Evolutionary conservation across 2,888 invertebrate genomes (phyloP), one percentile per base, ranked within the genome.

Genomic region (Phaedon cochleariae): DNA sequence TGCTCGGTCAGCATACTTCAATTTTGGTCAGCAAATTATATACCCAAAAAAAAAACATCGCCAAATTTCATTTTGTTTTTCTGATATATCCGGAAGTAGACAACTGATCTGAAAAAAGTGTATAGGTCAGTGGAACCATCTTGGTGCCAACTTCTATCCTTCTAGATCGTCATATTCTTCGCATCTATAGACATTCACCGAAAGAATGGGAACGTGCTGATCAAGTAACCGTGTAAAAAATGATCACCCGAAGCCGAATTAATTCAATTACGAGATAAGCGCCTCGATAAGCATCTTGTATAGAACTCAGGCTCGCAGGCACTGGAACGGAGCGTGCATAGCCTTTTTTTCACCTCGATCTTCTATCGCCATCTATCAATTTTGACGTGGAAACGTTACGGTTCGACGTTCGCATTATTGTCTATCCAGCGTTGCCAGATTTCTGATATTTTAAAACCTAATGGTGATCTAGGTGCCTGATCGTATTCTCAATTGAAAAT

Each of bases 201-300:
- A n/a, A n/a, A n/a, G n/a, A n/a, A n/a, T 5, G 26, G 26, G 7
- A 3, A 26, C 2, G 12, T 34, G 5, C 34, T 2, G 34, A 4
- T 34, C 34, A 10, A 7, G 34, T 10, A 4, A 10, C 34, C 34
- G 2, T 10, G 12, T 34, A 2, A 12, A 34, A 12, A 34, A 34
- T 10, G 10, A 34, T 34, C 3, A 57, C 57, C 62, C 41, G 17
- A 17, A 31, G 48, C 51, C 22, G 37, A 48, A 55, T 55, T 55
- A 49, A 59, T 63, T 63, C 63, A 63, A 63, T 63, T 59, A 52
- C 29, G 12, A 37, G 51, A 45, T 62, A 49, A 57, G 37, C 26
- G 12, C 41, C 15, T 9, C 62, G 62, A 57, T 57, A 57, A 53
- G 37, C 29, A 62, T 57, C 62, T 48, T 9, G 20, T 34, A 34